These are phyloP conservation scores for Diplazon laetatorius DNA, from an alignment of 2,888 invertebrate species.

Conservation along the genomic window DNA sequence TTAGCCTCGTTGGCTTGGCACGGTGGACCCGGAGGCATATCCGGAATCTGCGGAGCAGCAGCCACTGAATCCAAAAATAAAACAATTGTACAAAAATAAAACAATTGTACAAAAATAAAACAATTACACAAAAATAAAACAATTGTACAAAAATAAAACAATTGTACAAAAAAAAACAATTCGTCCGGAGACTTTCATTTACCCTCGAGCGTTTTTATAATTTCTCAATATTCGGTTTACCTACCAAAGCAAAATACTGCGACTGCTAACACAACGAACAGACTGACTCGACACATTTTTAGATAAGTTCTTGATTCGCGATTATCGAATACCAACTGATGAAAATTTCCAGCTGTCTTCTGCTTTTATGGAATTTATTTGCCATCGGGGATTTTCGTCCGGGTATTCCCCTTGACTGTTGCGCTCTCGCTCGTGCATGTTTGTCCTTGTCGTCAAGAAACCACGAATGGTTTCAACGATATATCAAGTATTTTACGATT, in stretches of 20 bases:
- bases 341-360: neutral
- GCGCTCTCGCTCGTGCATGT: neutral
- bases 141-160: no score
- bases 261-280: neutral
- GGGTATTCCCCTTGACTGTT: constrained; percentile 31
- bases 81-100: neutral
- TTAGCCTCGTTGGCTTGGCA: constrained; percentile 31
- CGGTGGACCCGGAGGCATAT: neutral
- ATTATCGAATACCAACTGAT: constrained; percentile 9
- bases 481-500: neutral
- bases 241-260: constrained; percentile 11
- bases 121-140: no score
- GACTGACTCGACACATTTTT: neutral
- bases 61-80: neutral
- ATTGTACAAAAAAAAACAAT: no score
- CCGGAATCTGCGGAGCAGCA: constrained; percentile 10
- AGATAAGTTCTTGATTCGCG: neutral
- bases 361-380: constrained; percentile 7
- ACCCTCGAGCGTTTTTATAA: neutral
- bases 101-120: neutral
- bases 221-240: neutral
- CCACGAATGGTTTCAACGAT: no score
- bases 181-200: no score
- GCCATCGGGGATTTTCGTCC: neutral
- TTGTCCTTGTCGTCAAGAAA: no score